Percentiles rank a stretch among this genome's conserved stretches.
These are phyloP conservation scores for Agrochola circellaris DNA, from an alignment of 2,888 invertebrate species.

Conservation along the genomic window DNA sequence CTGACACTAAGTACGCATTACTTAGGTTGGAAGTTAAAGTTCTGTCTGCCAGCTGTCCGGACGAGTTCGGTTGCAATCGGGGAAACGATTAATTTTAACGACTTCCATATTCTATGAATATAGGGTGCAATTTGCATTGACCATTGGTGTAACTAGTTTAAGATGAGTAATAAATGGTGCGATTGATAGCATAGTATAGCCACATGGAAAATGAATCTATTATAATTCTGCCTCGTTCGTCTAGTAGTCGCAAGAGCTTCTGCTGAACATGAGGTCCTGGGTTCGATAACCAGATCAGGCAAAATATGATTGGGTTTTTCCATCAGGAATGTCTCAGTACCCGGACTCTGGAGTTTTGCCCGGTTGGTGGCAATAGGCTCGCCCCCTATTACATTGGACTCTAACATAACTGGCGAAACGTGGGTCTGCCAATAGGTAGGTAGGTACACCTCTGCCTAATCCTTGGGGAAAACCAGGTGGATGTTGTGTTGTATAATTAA, in stretches of 20 bases:
- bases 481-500: not conserved
- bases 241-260: not conserved
- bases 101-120: conserved; percentile 5
- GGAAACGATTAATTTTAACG: conserved; percentile 29
- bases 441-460: not conserved
- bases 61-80: conserved; percentile 11
- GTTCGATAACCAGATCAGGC: not conserved
- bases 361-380: not conserved
- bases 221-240: not conserved
- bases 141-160: conserved; percentile 2
- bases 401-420: not conserved
- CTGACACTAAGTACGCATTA: conserved; percentile 41
- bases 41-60: conserved; percentile 20
- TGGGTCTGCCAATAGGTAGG: not conserved
- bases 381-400: not conserved
- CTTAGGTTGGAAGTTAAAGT: conserved; percentile 19
- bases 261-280: not conserved
- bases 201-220: not conserved
- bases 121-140: conserved; percentile 3
- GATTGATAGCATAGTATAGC: not conserved
- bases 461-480: no score
- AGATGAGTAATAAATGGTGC: not conserved
- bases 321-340: not conserved
- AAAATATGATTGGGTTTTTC: not conserved
- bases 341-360: not conserved